These are phyloP conservation scores for Coreoperca whiteheadi DNA, from an alignment of 2,113 vertebrate genomes.

Conservation along the genomic window DNA sequence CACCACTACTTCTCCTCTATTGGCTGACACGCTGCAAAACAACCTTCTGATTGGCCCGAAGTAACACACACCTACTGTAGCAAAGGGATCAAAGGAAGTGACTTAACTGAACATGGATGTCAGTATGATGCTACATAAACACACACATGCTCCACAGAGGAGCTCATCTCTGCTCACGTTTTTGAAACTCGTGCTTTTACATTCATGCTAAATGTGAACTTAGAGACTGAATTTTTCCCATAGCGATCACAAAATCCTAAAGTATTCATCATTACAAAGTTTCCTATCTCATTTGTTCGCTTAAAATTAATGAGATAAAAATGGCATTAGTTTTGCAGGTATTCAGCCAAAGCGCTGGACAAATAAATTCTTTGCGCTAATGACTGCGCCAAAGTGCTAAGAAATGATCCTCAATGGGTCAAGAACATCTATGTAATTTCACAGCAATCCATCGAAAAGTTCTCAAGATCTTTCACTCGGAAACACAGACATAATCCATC, in stretches of 20 bases:
- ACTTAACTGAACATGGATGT: slow-evolving; percentile 37
- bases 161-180: background rate
- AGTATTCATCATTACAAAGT: no score
- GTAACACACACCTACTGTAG: slow-evolving; percentile 42
- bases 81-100: slow-evolving; percentile 43
- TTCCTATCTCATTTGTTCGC: no score
- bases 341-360: background rate
- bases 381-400: background rate
- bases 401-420: background rate
- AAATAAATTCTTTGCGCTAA: background rate
- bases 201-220: background rate
- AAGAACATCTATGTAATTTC: background rate
- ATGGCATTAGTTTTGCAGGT: no score
- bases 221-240: no score
- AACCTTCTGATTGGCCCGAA: slow-evolving; percentile 41
- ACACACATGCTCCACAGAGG: slow-evolving; percentile 20
- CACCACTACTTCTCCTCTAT: slow-evolving; percentile 26
- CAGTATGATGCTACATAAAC: slow-evolving; percentile 2
- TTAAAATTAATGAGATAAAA: no score
- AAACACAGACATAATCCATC: background rate
- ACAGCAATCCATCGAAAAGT: background rate
- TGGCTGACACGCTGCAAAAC: slow-evolving; percentile 46
- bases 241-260: no score
- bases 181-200: background rate
- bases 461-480: background rate